Evolutionary conservation across 2,113 vertebrate species (phyloP).

Genomic region (Melanostigma gelatinosum): DNA sequence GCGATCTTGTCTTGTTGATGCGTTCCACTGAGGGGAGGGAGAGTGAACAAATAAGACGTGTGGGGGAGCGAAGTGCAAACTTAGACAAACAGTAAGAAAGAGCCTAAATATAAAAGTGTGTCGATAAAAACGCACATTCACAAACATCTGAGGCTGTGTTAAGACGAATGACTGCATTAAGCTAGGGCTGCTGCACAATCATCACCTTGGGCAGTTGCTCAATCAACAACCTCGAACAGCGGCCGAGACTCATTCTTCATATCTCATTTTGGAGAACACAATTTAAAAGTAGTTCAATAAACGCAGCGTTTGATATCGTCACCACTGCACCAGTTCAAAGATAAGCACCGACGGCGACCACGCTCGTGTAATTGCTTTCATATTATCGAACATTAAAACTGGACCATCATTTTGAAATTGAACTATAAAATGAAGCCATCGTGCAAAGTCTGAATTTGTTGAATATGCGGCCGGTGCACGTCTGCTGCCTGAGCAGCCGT

Average conservation of each 20-base stretch:
- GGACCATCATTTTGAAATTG: not conserved
- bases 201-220: too few relatives aligned
- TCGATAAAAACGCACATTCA: too few relatives aligned
- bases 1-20: too few relatives aligned
- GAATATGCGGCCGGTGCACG: not conserved
- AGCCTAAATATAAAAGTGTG: not conserved
- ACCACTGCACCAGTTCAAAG: not conserved
- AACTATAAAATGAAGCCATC: not conserved
- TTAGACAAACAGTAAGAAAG: not conserved
- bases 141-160: too few relatives aligned
- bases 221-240: not conserved
- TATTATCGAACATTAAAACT: not conserved
- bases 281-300: slow-evolving; percentile 8
- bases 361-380: not conserved
- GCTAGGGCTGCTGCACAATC: not conserved
- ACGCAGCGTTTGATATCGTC: not conserved
- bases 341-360: not conserved
- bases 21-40: not conserved
- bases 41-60: not conserved
- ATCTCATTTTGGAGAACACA: not conserved
- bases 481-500: not conserved
- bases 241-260: not conserved
- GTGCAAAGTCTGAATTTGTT: not conserved
- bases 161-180: too few relatives aligned
- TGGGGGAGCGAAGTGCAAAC: not conserved